Base-by-base conservation (phyloP, 2,888 invertebrate genomes). In the Diplazon laetatorius region DNA sequence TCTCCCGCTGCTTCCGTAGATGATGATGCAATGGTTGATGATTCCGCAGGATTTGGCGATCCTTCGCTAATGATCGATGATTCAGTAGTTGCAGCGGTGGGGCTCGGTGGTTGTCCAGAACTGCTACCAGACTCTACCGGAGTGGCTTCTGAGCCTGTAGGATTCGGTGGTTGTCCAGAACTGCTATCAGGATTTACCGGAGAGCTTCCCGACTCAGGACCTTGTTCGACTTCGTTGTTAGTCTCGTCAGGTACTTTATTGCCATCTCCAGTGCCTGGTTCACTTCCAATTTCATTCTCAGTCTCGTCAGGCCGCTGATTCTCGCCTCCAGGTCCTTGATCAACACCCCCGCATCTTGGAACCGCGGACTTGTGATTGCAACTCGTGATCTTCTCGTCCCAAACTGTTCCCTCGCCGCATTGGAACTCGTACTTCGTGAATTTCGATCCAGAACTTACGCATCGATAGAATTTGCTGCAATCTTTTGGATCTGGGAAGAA, bases 371-470 rank as follows among this genome's bases (percentile, higher is more conserved):
- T 92, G 85, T 94, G 92, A 86, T 94, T 94, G 85, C 94, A 95
- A 0, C 93, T 93, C 84, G 93, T 92, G 68, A 93, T 91, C 12
- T 92, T 92, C 85, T 93, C 93, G 85, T 94, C 94, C 95, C 95
- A 95, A 10, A 93, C 93, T 0, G 95, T 95, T 37, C 94, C 95
- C 73, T 93, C 92, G 0, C 93, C 93, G 84, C 95, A 95, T 68
- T 92, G 89, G 84, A 94, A 95, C 59, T 94, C 93, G 83, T 93
- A 93, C 83, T 91, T 92, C 5, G 87, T 92, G 78, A 87, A 85
- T 0, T 30, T 65, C 25, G 92, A 91, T 0, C 93, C 94, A 86
- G 94, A 93, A 78, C 93, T 92, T 42, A 95, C 95, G 89, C 96
- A 96, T 82, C 91, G 87, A 69, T 91, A 91, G 82, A 92, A 92